Base-by-base conservation (phyloP, 2,888 invertebrate species). In the Colletes collaris region DNA sequence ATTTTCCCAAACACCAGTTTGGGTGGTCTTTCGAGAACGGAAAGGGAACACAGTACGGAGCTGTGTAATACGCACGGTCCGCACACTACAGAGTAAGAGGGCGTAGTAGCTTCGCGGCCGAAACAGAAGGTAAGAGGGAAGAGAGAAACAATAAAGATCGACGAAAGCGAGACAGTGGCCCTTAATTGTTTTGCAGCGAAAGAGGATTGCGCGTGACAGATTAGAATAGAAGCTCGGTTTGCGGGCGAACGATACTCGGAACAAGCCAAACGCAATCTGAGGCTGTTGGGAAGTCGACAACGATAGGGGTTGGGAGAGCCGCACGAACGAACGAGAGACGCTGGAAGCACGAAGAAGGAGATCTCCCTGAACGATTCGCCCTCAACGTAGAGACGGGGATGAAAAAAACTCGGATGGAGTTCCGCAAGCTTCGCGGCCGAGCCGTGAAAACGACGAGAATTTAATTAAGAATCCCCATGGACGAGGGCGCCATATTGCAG, bases 401-500 rank as follows among this genome's bases (percentile, higher is more conserved):
- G 84, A 78, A 81, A 82, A 27, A 85, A 85, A 83, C 80, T 85
- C 76, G 19, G 68, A 83, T 74, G 71, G 73, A 79, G 76, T 78
- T 83, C 78, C 68, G 35, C 65, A 27, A 67, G 67, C 58, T 63
- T 58, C 62, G 59, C 71, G 56, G 62, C 64, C 49, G 59, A 70
- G 68, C 66, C 75, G 74, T 65, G 76, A 72, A 80, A 76, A 65
- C 62, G 83, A 83, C 82, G 86, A 85, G 88, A 90, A 91, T 91
- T 92, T 91, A 91, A 92, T 92, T 91, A 92, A 91, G 90, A 92
- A 90, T 91, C 88, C 90, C 87, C 87, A 86, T 86, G 85, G 86
- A 81, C 70, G 73, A 56, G 64, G 76, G 81, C 81, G 83, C 81
- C 86, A 86, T 85, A 84, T 86, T 89, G 89, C 86, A 76, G 67